These are phyloP conservation scores for Dipus sagitta DNA, from an alignment of 2,797 vertebrate genomes.

Conservation along the genomic window DNA sequence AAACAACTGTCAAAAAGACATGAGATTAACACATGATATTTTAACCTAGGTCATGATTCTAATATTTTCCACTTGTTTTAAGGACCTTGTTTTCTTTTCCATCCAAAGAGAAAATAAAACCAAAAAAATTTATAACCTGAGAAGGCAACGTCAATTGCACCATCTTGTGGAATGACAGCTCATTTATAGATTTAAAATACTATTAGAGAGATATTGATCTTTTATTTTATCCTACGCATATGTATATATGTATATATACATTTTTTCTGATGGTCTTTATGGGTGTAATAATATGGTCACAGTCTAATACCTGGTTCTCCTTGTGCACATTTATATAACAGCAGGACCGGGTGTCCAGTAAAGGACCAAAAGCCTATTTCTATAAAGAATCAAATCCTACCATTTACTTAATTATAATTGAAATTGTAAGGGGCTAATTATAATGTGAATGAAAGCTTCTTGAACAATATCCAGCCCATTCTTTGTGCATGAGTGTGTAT, in stretches of 20 bases:
- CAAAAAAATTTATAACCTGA: slow-evolving; percentile 11
- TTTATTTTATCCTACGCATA: not conserved
- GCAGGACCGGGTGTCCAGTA: not conserved
- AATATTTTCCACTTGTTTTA: not conserved
- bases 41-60: not conserved
- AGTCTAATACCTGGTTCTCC: not conserved
- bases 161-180: not conserved
- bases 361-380: not conserved
- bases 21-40: not conserved
- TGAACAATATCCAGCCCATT: not conserved
- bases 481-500: not conserved
- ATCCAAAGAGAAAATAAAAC: slow-evolving; percentile 6
- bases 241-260: not conserved
- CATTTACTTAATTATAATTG: slow-evolving; percentile 4
- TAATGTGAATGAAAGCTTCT: slow-evolving; percentile 26
- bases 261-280: not conserved
- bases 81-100: not conserved
- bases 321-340: not conserved
- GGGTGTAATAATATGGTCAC: not conserved
- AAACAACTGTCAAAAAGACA: not conserved
- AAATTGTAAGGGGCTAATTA: slow-evolving; percentile 42
- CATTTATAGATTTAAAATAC: not conserved
- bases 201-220: not conserved
- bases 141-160: not conserved
- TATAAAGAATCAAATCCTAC: not conserved